These are phyloP conservation scores for Helobdella robusta DNA, from an alignment of 2,888 invertebrate species.

Conservation along the genomic window DNA sequence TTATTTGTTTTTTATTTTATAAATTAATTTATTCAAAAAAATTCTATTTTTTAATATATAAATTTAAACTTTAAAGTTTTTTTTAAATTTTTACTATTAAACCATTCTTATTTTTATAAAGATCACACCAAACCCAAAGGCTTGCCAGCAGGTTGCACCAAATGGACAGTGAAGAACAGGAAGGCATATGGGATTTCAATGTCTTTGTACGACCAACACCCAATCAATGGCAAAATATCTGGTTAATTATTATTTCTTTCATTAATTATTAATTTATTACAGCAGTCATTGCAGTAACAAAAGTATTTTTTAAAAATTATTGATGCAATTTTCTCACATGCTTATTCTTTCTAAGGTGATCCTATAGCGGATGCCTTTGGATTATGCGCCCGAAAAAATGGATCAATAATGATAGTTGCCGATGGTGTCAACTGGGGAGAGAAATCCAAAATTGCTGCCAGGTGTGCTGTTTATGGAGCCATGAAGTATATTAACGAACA, in stretches of 20 bases:
- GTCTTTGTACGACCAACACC: constrained; percentile 73
- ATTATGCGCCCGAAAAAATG: constrained; percentile 59
- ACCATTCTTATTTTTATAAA: too few species aligned
- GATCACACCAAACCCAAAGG: neutral
- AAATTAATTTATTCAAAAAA: too few species aligned
- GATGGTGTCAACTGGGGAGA: constrained; percentile 89
- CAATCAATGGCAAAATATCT: constrained; percentile 61
- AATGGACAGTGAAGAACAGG: constrained; percentile 55
- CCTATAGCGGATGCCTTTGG: constrained; percentile 82
- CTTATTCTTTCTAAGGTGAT: constrained; percentile 56
- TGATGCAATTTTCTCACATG: too few species aligned
- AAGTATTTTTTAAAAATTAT: too few species aligned
- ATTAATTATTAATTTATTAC: too few species aligned
- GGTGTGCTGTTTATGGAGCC: constrained; percentile 41
- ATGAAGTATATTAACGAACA: constrained; percentile 7
- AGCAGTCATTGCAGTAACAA: too few species aligned
- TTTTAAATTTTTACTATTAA: neutral
- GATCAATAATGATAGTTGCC: constrained; percentile 68
- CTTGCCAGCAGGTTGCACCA: constrained; percentile 49
- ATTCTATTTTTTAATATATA: too few species aligned
- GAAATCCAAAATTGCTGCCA: constrained; percentile 71
- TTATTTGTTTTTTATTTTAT: too few species aligned
- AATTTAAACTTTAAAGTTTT: constrained; percentile 4
- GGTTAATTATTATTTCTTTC: constrained; percentile 53
- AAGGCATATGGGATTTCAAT: constrained; percentile 63